phyloP scores from a whole-genome alignment of 2,888 invertebrate species.

The Apodemia hepburni region DNA sequence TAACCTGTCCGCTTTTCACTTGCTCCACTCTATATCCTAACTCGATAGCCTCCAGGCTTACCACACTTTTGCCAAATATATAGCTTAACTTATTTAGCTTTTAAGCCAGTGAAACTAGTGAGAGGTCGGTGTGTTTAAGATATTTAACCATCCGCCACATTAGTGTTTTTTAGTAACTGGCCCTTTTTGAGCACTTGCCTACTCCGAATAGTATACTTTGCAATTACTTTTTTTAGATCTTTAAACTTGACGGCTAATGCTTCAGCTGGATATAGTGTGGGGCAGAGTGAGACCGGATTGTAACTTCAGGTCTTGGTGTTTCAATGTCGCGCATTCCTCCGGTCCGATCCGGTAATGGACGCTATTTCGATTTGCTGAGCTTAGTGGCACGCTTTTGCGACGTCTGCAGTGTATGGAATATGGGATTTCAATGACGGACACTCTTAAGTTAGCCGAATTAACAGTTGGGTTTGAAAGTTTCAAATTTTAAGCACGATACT shows the following conservation, averaged over 20 bases:
- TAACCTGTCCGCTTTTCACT: constrained; percentile 58
- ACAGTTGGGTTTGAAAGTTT: neutral
- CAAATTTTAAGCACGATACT: constrained; percentile 3
- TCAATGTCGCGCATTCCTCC: constrained; percentile 36
- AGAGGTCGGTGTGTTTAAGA: constrained; percentile 27
- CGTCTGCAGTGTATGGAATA: constrained; percentile 28
- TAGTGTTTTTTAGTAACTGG: constrained; percentile 33
- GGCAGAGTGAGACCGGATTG: constrained; percentile 35
- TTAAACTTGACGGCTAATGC: constrained; percentile 3
- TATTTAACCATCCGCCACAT: constrained; percentile 26
- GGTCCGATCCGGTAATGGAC: constrained; percentile 34
- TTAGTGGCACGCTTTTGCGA: constrained; percentile 44
- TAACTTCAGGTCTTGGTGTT: constrained; percentile 37
- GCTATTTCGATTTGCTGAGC: constrained; percentile 52
- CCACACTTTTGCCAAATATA: constrained; percentile 21
- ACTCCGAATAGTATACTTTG: constrained; percentile 14
- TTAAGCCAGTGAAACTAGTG: constrained; percentile 32
- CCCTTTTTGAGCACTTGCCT: constrained; percentile 19
- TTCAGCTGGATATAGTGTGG: constrained; percentile 30
- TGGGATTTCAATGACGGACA: constrained; percentile 11
- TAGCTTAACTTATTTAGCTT: constrained; percentile 23
- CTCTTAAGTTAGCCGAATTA: constrained; percentile 6
- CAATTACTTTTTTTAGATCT: constrained; percentile 10
- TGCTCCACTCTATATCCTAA: constrained; percentile 27
- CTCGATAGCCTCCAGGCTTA: constrained; percentile 18